Evolutionary conservation across 2,113 vertebrate species (phyloP).

Genomic region (Austrofundulus limnaeus): DNA sequence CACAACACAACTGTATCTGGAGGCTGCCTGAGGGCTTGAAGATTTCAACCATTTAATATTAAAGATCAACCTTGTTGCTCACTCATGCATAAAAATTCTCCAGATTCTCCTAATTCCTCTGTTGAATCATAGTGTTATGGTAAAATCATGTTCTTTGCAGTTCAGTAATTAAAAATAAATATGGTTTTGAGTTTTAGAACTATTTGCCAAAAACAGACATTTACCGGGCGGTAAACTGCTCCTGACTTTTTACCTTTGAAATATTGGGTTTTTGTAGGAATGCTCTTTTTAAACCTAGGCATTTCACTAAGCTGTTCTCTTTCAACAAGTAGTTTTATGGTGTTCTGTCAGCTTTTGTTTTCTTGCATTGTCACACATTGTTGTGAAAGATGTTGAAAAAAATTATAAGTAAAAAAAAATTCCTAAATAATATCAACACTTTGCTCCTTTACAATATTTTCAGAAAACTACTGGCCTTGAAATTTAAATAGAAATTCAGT

Average conservation of each 20-base stretch:
- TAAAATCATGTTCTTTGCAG: background rate
- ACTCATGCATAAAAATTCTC: background rate
- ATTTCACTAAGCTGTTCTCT: background rate
- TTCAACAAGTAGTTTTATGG: background rate
- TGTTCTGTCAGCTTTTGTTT: no score
- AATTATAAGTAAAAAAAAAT: no score
- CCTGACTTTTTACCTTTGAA: background rate
- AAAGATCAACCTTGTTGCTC: conserved; percentile 2
- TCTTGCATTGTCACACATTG: no score
- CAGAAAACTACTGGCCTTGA: no score
- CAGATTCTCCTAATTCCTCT: background rate
- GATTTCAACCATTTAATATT: conserved; percentile 2
- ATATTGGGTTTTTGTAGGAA: no score
- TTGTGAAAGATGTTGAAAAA: no score
- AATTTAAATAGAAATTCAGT: no score
- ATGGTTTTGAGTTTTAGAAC: background rate
- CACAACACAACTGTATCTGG: background rate
- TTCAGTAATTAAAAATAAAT: background rate
- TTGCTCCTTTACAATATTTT: no score
- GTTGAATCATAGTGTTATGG: background rate
- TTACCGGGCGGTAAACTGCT: background rate
- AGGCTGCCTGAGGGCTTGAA: background rate
- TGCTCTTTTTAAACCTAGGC: background rate
- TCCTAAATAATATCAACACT: no score
- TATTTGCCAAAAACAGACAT: background rate